Conservation (phyloP, 2,888 invertebrate species). For the Ligdia adustata region DNA sequence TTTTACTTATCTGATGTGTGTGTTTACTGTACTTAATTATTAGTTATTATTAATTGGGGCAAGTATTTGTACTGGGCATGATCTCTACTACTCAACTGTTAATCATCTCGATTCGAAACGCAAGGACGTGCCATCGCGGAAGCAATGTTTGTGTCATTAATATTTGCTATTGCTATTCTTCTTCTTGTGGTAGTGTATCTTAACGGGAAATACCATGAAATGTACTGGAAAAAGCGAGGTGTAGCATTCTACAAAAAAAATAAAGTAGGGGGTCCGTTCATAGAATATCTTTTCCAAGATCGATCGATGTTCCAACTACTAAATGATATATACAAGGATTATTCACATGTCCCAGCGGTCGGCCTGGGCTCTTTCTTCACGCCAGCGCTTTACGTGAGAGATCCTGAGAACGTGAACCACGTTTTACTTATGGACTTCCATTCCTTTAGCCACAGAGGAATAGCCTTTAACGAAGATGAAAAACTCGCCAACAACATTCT, state of each 20-base stretch:
- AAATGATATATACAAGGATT: background rate
- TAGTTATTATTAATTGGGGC: no score
- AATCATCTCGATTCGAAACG: no score
- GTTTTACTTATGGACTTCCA: background rate
- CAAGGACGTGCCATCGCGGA: no score
- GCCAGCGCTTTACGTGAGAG: background rate
- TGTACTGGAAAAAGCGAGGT: slow-evolving; percentile 3
- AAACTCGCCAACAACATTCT: background rate
- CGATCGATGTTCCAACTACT: background rate
- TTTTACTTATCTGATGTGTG: no score
- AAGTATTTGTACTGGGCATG: no score
- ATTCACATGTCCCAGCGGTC: background rate
- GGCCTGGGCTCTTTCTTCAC: background rate
- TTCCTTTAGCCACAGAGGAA: slow-evolving; percentile 1
- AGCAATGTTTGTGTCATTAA: no score
- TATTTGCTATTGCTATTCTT: no score
- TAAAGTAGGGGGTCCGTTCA: background rate
- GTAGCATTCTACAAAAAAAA: slow-evolving; percentile 1
- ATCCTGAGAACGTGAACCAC: background rate
- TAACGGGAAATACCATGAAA: background rate
- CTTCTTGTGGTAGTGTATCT: no score
- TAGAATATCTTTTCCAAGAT: background rate
- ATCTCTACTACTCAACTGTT: no score
- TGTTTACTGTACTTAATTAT: no score
- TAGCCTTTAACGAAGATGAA: background rate